Percentiles rank a stretch among this genome's conserved stretches.
Conservation (phyloP, 2,888 invertebrate species). For the Noctua janthe region DNA sequence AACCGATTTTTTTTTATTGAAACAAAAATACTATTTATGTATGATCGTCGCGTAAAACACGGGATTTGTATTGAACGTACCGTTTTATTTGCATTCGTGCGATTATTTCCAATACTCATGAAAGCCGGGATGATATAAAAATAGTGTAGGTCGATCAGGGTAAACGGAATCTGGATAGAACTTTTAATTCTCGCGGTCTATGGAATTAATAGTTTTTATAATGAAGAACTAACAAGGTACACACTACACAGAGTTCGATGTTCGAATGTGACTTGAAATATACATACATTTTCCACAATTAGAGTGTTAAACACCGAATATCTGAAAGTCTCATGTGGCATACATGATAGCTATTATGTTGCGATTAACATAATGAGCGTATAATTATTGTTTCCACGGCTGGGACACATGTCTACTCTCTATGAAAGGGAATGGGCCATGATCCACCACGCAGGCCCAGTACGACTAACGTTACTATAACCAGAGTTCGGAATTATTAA, state of each 20-base stretch:
- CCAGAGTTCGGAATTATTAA: too few species aligned
- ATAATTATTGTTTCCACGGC: not conserved
- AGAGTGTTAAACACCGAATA: not conserved
- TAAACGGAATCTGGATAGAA: conserved; percentile 3
- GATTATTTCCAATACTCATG: conserved; percentile 24
- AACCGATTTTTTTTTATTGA: conserved; percentile 18
- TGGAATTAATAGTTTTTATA: not conserved
- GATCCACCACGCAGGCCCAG: not conserved
- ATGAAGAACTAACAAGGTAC: not conserved
- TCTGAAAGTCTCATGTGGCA: not conserved
- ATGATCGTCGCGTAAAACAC: conserved; percentile 23
- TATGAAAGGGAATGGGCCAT: not conserved
- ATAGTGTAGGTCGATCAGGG: conserved; percentile 8
- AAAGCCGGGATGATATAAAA: conserved; percentile 22
- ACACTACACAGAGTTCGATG: not conserved
- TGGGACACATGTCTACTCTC: not conserved
- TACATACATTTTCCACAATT: too few species aligned
- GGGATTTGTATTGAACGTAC: conserved; percentile 1
- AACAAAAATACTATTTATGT: conserved; percentile 27
- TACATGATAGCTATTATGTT: not conserved
- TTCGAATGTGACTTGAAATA: not conserved
- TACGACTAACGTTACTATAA: not conserved
- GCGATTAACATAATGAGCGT: not conserved
- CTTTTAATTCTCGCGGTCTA: conserved; percentile 1
- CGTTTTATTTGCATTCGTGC: conserved; percentile 36